Percentiles rank a stretch among this genome's conserved stretches.
These are phyloP conservation scores for Drosophila fulvimacula DNA, from an alignment of 2,888 invertebrate genomes.

Conservation along the genomic window DNA sequence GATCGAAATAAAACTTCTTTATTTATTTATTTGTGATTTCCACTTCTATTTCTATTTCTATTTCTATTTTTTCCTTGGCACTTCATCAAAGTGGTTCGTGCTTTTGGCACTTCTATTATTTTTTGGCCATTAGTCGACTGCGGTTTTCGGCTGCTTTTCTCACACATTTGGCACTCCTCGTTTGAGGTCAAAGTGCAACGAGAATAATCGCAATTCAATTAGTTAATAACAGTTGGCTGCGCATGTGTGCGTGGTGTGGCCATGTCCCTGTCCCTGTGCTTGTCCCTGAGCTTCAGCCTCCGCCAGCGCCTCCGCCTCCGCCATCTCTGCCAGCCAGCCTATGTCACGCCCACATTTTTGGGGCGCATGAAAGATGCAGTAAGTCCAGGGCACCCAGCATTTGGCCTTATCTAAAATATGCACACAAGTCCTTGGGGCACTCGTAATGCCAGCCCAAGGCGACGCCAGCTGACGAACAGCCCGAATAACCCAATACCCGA, in stretches of 20 bases:
- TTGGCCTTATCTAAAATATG: constrained; percentile 81
- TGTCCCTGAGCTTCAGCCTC: constrained; percentile 54
- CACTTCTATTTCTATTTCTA: background rate
- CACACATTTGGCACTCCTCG: constrained; percentile 16
- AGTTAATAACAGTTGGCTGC: constrained; percentile 66
- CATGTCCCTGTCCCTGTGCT: constrained; percentile 74
- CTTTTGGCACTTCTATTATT: constrained; percentile 69
- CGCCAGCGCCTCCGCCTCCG: constrained; percentile 31
- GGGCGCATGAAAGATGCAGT: constrained; percentile 45
- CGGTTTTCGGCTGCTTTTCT: background rate
- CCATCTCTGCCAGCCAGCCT: background rate
- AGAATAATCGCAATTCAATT: constrained; percentile 68
- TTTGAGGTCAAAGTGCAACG: constrained; percentile 75
- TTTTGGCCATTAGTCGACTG: constrained; percentile 31
- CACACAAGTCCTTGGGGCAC: constrained; percentile 70
- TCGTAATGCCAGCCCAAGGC: constrained; percentile 72
- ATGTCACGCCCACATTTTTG: constrained; percentile 34
- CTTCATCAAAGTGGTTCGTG: constrained; percentile 57
- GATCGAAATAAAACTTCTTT: constrained; percentile 20
- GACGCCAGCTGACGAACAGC: constrained; percentile 46
- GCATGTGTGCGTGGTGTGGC: constrained; percentile 67
- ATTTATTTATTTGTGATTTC: background rate
- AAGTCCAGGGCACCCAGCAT: constrained; percentile 63
- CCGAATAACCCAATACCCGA: constrained; percentile 8
- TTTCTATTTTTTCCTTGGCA: constrained; percentile 9